Evolutionary conservation across 2,113 vertebrate genomes (phyloP).

Genomic region (Petaurus breviceps): DNA sequence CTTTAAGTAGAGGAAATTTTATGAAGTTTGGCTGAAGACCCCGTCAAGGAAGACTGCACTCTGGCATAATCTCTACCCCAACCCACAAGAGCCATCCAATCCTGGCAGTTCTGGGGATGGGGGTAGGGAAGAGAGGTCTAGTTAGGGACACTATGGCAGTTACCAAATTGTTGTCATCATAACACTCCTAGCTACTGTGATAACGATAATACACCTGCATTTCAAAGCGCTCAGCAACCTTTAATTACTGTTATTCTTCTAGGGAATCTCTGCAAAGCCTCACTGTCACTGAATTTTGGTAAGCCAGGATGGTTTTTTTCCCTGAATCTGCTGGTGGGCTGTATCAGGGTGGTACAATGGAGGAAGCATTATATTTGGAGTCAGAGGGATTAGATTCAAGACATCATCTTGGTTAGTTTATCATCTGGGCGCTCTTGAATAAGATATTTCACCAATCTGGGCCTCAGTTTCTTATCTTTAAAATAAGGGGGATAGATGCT

Average conservation of each 20-base stretch:
- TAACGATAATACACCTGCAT: slow-evolving; percentile 58
- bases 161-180: slow-evolving; percentile 66
- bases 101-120: slow-evolving; percentile 26
- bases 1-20: neutral
- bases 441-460: neutral
- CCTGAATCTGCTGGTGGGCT: neutral
- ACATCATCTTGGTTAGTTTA: neutral
- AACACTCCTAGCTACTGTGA: slow-evolving; percentile 64
- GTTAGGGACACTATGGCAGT: slow-evolving; percentile 17
- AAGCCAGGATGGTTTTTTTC: neutral
- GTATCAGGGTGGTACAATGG: neutral
- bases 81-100: slow-evolving; percentile 11
- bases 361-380: neutral
- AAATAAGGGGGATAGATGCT: neutral
- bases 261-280: slow-evolving; percentile 44
- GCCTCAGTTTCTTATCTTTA: neutral
- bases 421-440: neutral
- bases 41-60: neutral
- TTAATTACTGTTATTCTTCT: slow-evolving; percentile 72
- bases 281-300: slow-evolving; percentile 38
- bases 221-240: slow-evolving; percentile 65
- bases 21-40: neutral
- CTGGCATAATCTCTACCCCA: neutral
- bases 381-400: neutral
- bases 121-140: neutral